These are phyloP conservation scores for Thymelicus lineola DNA, from an alignment of 2,888 invertebrate species.

Conservation along the genomic window DNA sequence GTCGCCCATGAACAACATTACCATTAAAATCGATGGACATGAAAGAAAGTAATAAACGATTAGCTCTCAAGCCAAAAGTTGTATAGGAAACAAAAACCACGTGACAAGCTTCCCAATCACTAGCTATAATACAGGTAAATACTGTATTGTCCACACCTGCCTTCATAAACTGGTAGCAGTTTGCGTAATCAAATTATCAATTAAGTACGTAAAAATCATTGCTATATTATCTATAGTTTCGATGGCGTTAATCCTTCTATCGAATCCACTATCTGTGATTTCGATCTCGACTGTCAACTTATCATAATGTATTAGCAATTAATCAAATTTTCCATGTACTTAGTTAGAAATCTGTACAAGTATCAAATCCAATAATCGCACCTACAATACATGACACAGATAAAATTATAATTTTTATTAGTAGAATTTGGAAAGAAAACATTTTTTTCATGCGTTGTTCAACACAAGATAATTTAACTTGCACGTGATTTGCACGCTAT, in stretches of 20 bases:
- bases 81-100: too few species aligned
- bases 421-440: not conserved
- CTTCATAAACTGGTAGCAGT: not conserved
- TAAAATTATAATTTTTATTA: conserved; percentile 21
- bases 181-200: conserved; percentile 39
- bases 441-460: too few species aligned
- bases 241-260: conserved; percentile 48
- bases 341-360: conserved; percentile 33
- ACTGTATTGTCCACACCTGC: not conserved
- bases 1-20: too few species aligned
- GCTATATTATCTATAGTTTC: conserved; percentile 40
- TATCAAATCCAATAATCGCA: conserved; percentile 24
- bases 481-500: too few species aligned
- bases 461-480: too few species aligned
- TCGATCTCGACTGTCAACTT: conserved; percentile 50
- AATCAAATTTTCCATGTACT: conserved; percentile 48
- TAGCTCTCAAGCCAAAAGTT: too few species aligned
- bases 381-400: conserved; percentile 23
- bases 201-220: conserved; percentile 44
- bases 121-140: too few species aligned
- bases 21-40: too few species aligned
- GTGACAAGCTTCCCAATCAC: not conserved
- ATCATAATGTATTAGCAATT: conserved; percentile 60
- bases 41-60: too few species aligned
- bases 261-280: conserved; percentile 41